Evolutionary conservation across 2,888 invertebrate species (phyloP), one percentile per base, ranked within the genome.

Genomic region (Sepioteuthis lessoniana): DNA sequence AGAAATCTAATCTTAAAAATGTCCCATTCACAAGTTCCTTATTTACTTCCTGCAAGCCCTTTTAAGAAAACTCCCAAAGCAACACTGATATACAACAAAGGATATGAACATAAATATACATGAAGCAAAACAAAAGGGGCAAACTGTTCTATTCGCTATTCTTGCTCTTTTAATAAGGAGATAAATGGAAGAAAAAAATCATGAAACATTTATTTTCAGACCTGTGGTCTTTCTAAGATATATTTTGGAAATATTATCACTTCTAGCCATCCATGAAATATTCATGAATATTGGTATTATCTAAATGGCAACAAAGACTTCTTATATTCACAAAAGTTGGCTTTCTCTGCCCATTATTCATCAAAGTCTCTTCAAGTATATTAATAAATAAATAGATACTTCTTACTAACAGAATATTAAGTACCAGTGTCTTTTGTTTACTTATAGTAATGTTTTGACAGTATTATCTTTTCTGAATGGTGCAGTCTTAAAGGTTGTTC

Each of bases 391-490:
- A 76, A 35, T 76, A 35, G 76, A 35, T 76, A n/a, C n/a, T 76
- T 76, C 76, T 76, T 76, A 76, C n/a, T n/a, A 76, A 76, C n/a
- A 35, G 76, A 76, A 76, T 35, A 76, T n/a, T 76, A 76, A 76
- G 76, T 76, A 76, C 76, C n/a, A 13, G 0, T 76, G 31, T 76
- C 76, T 76, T 76, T 76, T 76, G 76, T 76, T 76, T n/a, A 35
- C n/a, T 76, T 35, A 3, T 2, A 4, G 16, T 76, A 1, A 1
- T 76, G n/a, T 76, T n/a, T 76, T 76, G n/a, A 35, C 19, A n/a
- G n/a, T 35, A 76, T n/a, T 76, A n/a, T n/a, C n/a, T 35, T 76
- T 76, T 76, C n/a, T n/a, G 76, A 76, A 76, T 76, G 35, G n/a
- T 19, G 76, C n/a, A 76, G n/a, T 35, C 19, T 76, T 55, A 55